Percentiles rank a stretch among this genome's conserved stretches.
phyloP scores from a whole-genome alignment of 1,140 invertebrate genomes.

The Dreissena polymorpha region DNA sequence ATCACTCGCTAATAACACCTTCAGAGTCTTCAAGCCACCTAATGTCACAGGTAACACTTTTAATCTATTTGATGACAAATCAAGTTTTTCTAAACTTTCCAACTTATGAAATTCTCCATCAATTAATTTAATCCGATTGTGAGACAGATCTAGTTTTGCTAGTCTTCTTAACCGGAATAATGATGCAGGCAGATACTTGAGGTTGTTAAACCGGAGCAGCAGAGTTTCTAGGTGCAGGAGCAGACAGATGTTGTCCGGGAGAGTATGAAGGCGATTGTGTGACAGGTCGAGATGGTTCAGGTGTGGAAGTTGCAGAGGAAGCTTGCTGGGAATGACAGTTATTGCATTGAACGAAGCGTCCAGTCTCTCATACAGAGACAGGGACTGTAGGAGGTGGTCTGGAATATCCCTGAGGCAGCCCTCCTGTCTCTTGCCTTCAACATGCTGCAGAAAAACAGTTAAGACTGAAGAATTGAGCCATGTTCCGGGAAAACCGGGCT shows the following conservation, averaged over 20 bases:
- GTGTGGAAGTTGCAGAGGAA: constrained; percentile 78
- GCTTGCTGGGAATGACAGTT: constrained; percentile 74
- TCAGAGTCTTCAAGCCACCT: constrained; percentile 67
- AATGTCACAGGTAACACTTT: constrained; percentile 73
- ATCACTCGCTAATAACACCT: constrained; percentile 71
- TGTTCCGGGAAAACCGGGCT: no score
- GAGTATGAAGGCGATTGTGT: constrained; percentile 71
- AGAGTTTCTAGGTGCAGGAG: constrained; percentile 77
- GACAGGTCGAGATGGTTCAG: constrained; percentile 76
- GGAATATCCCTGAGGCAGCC: constrained; percentile 72
- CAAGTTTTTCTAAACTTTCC: constrained; percentile 74
- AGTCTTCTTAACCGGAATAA: constrained; percentile 76
- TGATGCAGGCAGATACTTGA: constrained; percentile 71
- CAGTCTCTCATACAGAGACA: constrained; percentile 75
- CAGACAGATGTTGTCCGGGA: constrained; percentile 78
- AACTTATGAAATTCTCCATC: constrained; percentile 75
- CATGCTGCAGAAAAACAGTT: constrained; percentile 70
- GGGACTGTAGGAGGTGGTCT: constrained; percentile 71
- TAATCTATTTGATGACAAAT: constrained; percentile 77
- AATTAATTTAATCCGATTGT: constrained; percentile 75
- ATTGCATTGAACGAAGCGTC: constrained; percentile 74
- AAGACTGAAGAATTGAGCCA: not conserved
- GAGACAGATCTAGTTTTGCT: constrained; percentile 76
- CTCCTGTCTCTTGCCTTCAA: constrained; percentile 68
- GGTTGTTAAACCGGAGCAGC: constrained; percentile 71